Percentiles rank a stretch among this genome's conserved stretches.
These are phyloP conservation scores for Cyclophora albipunctata DNA, from an alignment of 2,888 invertebrate genomes.

Conservation along the genomic window DNA sequence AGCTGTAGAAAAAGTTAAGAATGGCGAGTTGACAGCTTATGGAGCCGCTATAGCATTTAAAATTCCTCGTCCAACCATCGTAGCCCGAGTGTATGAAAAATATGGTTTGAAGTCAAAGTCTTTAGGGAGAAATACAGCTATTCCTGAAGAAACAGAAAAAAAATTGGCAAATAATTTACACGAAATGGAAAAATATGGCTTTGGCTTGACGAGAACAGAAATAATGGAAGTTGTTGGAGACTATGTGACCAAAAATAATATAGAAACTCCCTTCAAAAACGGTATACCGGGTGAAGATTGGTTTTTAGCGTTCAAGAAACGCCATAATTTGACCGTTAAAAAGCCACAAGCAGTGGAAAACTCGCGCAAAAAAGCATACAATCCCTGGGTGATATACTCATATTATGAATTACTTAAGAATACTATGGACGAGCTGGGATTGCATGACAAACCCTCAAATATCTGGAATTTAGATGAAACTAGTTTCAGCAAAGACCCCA, in stretches of 20 bases:
- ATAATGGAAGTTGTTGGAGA: constrained; percentile 24
- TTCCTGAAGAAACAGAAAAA: neutral
- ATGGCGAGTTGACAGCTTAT: constrained; percentile 7
- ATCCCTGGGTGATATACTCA: too few relatives aligned
- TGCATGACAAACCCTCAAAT: too few relatives aligned
- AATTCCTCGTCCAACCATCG: neutral
- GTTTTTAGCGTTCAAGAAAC: constrained; percentile 26
- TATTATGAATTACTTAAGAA: too few relatives aligned
- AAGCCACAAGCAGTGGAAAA: constrained; percentile 33
- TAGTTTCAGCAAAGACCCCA: too few relatives aligned
- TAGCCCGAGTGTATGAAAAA: neutral
- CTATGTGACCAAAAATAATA: constrained; percentile 22
- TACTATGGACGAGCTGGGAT: too few relatives aligned
- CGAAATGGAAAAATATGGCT: constrained; percentile 7
- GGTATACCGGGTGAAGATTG: constrained; percentile 28
- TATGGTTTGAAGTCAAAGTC: too few relatives aligned
- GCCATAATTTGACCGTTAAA: constrained; percentile 33
- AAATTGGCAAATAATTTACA: too few relatives aligned
- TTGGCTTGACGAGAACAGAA: constrained; percentile 30
- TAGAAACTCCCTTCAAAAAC: constrained; percentile 28
- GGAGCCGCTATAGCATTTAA: constrained; percentile 4
- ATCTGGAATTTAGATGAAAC: too few relatives aligned
- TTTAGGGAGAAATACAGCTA: neutral
- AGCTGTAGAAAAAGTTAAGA: constrained; percentile 9
- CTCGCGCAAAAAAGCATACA: constrained; percentile 1